phyloP scores from a whole-genome alignment of 1,140 invertebrate species.

The Dolichoris vasculosae region DNA sequence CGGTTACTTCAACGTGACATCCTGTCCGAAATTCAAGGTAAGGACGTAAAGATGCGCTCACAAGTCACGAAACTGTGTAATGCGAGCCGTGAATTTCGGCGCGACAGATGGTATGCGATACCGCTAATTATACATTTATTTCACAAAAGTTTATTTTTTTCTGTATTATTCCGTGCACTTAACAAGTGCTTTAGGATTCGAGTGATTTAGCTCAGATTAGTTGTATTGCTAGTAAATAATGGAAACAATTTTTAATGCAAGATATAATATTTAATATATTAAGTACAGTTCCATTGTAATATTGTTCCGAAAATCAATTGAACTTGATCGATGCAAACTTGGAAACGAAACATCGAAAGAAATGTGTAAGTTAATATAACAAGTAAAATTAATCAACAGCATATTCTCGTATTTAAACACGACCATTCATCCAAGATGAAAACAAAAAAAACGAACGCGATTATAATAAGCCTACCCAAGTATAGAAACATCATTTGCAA shows the following conservation, averaged over 20 bases:
- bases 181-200: neutral
- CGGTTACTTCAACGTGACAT: slow-evolving; percentile 46
- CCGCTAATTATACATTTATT: slow-evolving; percentile 44
- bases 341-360: too few species aligned
- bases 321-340: too few species aligned
- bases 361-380: too few species aligned
- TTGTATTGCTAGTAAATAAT: neutral
- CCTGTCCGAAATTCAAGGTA: slow-evolving; percentile 22
- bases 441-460: neutral
- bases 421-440: neutral
- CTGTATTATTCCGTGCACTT: neutral
- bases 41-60: neutral
- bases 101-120: slow-evolving; percentile 62
- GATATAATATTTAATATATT: too few species aligned
- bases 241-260: slow-evolving; percentile 26
- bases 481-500: neutral
- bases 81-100: slow-evolving; percentile 58
- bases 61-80: slow-evolving; percentile 44
- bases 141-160: slow-evolving; percentile 24
- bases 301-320: too few species aligned
- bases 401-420: neutral
- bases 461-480: neutral
- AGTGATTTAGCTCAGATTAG: neutral
- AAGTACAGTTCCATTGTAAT: too few species aligned
- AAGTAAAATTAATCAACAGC: too few species aligned